Base-by-base conservation (phyloP, 2,888 invertebrate species). In the Mythimna pallens region DNA sequence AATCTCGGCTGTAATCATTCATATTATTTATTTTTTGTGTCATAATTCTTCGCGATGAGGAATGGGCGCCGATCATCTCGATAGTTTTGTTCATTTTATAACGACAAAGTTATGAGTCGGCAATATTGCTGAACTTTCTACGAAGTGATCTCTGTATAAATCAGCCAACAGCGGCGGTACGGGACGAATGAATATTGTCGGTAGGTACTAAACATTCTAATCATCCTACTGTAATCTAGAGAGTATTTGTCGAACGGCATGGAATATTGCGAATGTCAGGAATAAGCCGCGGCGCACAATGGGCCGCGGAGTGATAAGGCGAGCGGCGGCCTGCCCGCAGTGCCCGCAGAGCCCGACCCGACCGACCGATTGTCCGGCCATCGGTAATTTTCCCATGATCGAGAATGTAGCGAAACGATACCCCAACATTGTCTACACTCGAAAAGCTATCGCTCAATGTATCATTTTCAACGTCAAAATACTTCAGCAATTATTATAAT, bases 361-460 rank as follows among this genome's bases (percentile, higher is more conserved):
- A 84, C 85, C 81, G 78, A 82, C 76, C 83, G 94, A 93, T 93
- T 90, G 91, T 90, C 88, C 83, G 78, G 68, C 87, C 91, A 94
- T 94, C 93, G 83, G 89, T 87, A 88, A 93, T 90, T 91, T 94
- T 94, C 94, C 93, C 94, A 94, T 94, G 93, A 94, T 93, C 91
- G 90, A 85, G 87, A 89, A 89, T 88, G 87, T 87, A 83, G 78
- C 84, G 78, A 82, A 85, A 85, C 85, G 92, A 93, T 93, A 92
- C 88, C 86, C 84, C 88, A 88, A 89, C 91, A 89, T 91, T 92
- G 89, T 89, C 87, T 89, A 66, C 30, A 83, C 82, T 76, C 70
- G 71, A 82, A 82, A 81, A 83, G 78, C 87, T 81, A 88, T 90
- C 87, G 78, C 83, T 87, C 86, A 87, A 88, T 87, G 69, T 70